phyloP scores from a whole-genome alignment of 1,140 invertebrate species.

The Drosophila nigrodunni region DNA sequence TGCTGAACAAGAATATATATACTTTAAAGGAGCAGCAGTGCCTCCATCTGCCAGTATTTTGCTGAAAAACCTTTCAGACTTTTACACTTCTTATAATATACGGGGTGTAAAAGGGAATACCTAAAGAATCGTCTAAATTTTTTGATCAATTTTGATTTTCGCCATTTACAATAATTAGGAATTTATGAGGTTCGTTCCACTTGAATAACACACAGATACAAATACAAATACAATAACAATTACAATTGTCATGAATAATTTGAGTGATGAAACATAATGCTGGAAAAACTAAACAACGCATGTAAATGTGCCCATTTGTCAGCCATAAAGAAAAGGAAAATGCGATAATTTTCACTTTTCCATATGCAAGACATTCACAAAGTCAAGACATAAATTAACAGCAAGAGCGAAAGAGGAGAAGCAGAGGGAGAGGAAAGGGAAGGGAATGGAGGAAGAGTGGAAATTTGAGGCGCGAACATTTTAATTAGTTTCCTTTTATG shows the following conservation, averaged over 20 bases:
- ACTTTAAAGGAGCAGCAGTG: no score
- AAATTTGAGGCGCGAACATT: constrained; percentile 82
- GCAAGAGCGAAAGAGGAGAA: constrained; percentile 15
- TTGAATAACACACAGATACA: constrained; percentile 6
- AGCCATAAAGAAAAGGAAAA: constrained; percentile 52
- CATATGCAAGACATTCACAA: constrained; percentile 75
- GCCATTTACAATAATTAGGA: neutral
- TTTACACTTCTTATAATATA: no score
- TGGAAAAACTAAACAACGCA: constrained; percentile 45
- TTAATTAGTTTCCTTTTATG: constrained; percentile 77
- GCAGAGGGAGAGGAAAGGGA: constrained; percentile 14
- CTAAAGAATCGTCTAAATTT: neutral
- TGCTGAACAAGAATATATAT: no score
- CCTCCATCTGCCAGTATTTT: no score
- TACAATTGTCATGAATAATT: constrained; percentile 67
- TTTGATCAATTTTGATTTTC: neutral
- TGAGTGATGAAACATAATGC: constrained; percentile 35
- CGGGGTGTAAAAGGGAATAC: neutral
- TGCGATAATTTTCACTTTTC: constrained; percentile 35
- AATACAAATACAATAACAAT: constrained; percentile 3
- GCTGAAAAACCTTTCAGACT: no score
- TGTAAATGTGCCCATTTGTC: constrained; percentile 77
- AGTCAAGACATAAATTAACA: constrained; percentile 46
- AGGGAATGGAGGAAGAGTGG: constrained; percentile 30
- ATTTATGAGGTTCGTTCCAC: constrained; percentile 18